phyloP scores from a whole-genome alignment of 2,888 invertebrate species.

The Tenthredo distinguenda region DNA sequence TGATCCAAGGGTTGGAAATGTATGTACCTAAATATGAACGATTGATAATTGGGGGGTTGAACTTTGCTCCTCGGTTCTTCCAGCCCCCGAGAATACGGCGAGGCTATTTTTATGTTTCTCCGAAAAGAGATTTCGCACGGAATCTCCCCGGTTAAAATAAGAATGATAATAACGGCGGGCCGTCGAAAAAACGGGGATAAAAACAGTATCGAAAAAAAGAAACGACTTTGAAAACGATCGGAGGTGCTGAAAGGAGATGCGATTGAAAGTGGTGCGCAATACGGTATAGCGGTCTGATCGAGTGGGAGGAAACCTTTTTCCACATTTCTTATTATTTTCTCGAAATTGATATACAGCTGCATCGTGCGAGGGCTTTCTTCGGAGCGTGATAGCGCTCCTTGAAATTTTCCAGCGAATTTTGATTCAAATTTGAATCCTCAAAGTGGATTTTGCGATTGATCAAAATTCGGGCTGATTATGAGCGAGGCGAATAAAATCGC shows the following conservation, averaged over 20 bases:
- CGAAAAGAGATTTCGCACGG: not conserved
- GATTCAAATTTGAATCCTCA: not conserved
- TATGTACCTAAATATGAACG: too few species aligned
- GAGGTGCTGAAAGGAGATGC: not conserved
- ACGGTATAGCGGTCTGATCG: not conserved
- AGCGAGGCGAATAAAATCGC: not conserved
- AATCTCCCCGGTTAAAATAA: not conserved
- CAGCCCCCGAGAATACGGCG: not conserved
- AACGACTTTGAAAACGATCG: conserved; percentile 7
- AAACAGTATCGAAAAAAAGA: not conserved
- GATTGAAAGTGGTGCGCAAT: conserved; percentile 36
- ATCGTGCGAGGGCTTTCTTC: not conserved
- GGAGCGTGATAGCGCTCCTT: not conserved
- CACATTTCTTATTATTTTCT: conserved; percentile 26
- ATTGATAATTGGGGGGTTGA: not conserved
- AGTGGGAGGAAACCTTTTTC: conserved; percentile 25
- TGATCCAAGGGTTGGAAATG: not conserved
- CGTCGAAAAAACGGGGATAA: not conserved
- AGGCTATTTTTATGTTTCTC: not conserved
- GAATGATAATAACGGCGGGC: not conserved
- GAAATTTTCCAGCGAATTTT: not conserved
- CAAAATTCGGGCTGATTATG: not conserved
- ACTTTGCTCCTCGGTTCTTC: not conserved
- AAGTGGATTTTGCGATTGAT: not conserved
- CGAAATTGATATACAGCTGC: not conserved